Evolutionary conservation across 2,113 vertebrate species (phyloP), one percentile per base, ranked within the genome.

Genomic region (mouse (Mus musculus)): DNA sequence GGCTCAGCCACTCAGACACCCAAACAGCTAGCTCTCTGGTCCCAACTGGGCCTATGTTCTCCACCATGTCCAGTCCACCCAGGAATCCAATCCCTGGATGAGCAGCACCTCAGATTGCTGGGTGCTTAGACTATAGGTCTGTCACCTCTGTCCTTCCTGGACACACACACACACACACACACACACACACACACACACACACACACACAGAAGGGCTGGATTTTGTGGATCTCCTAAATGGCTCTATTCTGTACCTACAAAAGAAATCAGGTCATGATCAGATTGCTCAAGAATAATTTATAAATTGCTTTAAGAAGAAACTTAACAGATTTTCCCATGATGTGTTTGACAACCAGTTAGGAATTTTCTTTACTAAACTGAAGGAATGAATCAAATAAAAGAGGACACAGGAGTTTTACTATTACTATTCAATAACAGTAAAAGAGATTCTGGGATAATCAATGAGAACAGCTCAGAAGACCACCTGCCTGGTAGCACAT

Each of bases 361-460:
- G 76, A 85, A 93, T 39, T 61, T 85, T 65, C 72, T 93, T 24
- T 24, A 86, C 52, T 16, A 90, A 93, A 92, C 85, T 76, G 42
- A 84, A 95, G 77, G 59, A 90, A 92, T 65, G 76, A 80, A 76
- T n/a, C 46, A 61, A 54, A n/a, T 24, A 67, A 54, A 88, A 65
- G 65, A 92, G 91, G 61, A 73, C 3, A 49, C 0, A 3, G 75
- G 26, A 92, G 85, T 76, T 49, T 49, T 49, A 49, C 49, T 49
- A 49, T 4, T 28, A 65, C 22, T n/a, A 42, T 24, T 11, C 36
- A 46, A 30, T 20, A 52, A 9, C 19, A 24, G 49, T 24, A 33
- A 88, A 89, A 14, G 69, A 69, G n/a, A 71, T 54, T 67, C 24
- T 49, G 80, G 63, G 71, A 65, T 54, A 75, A n/a, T 1, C 12